A percentile compares a stretch with the other conserved stretches of the same genome.
These are phyloP conservation scores for Monopterus albus DNA, from an alignment of 2,113 vertebrate species.

Conservation along the genomic window DNA sequence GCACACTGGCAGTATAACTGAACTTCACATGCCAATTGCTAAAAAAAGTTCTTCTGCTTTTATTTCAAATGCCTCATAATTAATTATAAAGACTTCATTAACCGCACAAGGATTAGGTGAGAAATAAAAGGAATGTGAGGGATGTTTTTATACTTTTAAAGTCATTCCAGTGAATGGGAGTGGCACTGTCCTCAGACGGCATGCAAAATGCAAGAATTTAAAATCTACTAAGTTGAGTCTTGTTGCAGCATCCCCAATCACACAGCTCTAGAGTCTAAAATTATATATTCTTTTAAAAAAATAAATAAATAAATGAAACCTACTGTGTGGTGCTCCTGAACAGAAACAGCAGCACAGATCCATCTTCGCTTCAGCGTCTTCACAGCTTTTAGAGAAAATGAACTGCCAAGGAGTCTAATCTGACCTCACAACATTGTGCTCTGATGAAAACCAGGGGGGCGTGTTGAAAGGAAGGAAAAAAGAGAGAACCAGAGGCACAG, in stretches of 20 bases:
- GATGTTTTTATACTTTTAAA: not conserved
- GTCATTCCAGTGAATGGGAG: constrained; percentile 5
- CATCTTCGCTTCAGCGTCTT: constrained; percentile 69
- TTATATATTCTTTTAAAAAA: not conserved
- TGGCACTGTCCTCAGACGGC: constrained; percentile 20
- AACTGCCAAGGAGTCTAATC: constrained; percentile 70
- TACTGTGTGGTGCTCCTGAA: constrained; percentile 59
- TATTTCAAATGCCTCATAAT: not conserved
- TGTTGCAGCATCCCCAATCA: constrained; percentile 10
- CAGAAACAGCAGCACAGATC: constrained; percentile 81
- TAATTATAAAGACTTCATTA: not conserved
- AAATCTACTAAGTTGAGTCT: not conserved
- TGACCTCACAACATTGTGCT: constrained; percentile 77
- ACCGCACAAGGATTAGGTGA: not conserved
- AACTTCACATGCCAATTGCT: not conserved
- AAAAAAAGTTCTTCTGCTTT: not conserved
- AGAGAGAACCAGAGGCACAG: constrained; percentile 48
- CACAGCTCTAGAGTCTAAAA: not conserved
- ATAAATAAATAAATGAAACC: constrained; percentile 33
- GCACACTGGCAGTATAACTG: not conserved
- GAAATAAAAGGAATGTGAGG: constrained; percentile 3
- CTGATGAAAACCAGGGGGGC: constrained; percentile 77
- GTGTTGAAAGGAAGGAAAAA: constrained; percentile 53
- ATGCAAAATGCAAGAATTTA: constrained; percentile 16
- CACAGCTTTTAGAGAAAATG: constrained; percentile 70